Evolutionary conservation across 1,140 invertebrate genomes (phyloP), one percentile per base, ranked within the genome.

Genomic region (Calliphora vicina): DNA sequence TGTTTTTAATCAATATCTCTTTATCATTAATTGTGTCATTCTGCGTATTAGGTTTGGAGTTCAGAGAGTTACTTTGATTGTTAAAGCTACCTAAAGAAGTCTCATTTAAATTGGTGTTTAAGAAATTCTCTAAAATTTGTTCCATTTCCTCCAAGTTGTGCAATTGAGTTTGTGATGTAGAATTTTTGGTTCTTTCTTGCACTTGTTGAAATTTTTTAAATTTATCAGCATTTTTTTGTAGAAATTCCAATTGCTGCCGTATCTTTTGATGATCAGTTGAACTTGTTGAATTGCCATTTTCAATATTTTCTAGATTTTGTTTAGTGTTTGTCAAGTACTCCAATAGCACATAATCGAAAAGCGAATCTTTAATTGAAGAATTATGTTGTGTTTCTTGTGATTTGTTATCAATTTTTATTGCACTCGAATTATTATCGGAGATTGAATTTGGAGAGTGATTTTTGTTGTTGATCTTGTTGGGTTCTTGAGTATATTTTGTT

Each of bases 191-290:
- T 43, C 74, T 78, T 15, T 78, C 35, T 43, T 78, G 35, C 10
- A 78, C 74, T 9, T 83, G 73, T 43, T 83, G 82, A 9, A 78
- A 78, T 42, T 67, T 78, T 29, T 83, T 83, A 15, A 83, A 78
- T 17, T 83, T 83, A 2, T 83, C 82, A 15, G 73, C 73, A 83
- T 83, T 83, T 12, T 80, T 83, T 83, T 83, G 82, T 42, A 83
- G 25, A 78, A 83, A 83, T 5, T 83, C 82, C 17, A 83, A 67
- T 27, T 83, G 82, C n/a, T 83, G 45, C 61, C 45, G 50, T 26
- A 83, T 57, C 20, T 29, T 78, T 80, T 83, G 71, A 23, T 17
- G n/a, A 78, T 45, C 15, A 43, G 42, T 45, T 43, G 35, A 10
- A 43, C n/a, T 78, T 35, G 27, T 73, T 27, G 73, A 23, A 26